Conservation (phyloP, 1,140 invertebrate genomes). For the Drosophila triauraria region DNA sequence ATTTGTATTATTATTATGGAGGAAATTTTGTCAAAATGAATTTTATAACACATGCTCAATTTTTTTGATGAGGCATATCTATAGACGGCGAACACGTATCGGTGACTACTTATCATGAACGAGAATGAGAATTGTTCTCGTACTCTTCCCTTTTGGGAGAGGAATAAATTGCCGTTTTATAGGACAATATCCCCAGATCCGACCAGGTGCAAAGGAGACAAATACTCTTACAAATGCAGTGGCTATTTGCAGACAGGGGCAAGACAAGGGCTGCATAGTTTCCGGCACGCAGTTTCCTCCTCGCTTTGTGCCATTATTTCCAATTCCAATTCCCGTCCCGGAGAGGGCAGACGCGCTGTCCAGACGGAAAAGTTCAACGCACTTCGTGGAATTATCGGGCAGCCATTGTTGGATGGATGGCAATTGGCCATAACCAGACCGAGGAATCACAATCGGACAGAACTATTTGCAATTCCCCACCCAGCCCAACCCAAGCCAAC, state of each 20-base stretch:
- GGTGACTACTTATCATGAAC: slow-evolving; percentile 13
- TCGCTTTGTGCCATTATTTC: slow-evolving; percentile 48
- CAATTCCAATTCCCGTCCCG: slow-evolving; percentile 6
- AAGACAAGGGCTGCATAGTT: slow-evolving; percentile 49
- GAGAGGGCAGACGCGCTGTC: slow-evolving; percentile 26
- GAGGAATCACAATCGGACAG: slow-evolving; percentile 40
- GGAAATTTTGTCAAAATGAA: slow-evolving; percentile 46
- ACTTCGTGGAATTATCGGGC: slow-evolving; percentile 26
- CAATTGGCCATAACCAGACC: slow-evolving; percentile 50
- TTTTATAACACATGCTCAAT: slow-evolving; percentile 34
- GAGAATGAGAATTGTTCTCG: slow-evolving; percentile 4
- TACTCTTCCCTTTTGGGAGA: neutral
- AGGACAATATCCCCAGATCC: slow-evolving; percentile 16
- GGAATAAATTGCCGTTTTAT: slow-evolving; percentile 26
- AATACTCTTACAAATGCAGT: slow-evolving; percentile 16
- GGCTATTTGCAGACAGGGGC: slow-evolving; percentile 13
- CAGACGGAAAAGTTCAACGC: slow-evolving; percentile 48
- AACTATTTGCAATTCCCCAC: slow-evolving; percentile 48
- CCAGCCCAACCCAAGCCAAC: neutral
- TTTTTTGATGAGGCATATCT: slow-evolving; percentile 28
- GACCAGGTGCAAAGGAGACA: slow-evolving; percentile 21
- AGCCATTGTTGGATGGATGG: slow-evolving; percentile 45
- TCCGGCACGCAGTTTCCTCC: slow-evolving; percentile 52
- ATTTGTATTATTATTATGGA: slow-evolving; percentile 31
- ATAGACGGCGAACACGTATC: slow-evolving; percentile 3